Evolutionary conservation across 2,888 invertebrate species (phyloP), one percentile per base, ranked within the genome.

Genomic region (Caenorhabditis uteleia): DNA sequence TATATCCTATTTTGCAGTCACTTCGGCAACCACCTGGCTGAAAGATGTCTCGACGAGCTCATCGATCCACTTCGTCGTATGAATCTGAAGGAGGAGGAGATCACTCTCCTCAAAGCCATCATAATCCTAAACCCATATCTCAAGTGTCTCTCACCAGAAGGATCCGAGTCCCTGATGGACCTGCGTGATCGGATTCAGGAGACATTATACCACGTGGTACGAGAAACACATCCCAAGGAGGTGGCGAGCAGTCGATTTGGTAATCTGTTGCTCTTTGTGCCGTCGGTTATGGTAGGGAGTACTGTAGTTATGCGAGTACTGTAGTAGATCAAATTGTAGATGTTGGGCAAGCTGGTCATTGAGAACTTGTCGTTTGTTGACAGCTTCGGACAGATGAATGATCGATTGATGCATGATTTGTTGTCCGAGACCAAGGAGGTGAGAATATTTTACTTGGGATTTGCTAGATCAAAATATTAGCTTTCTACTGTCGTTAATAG

Each of bases 221-320:
- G 82, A 1, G 82, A 80, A 47, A 79, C 77, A n/a, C 82, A 82
- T 64, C 82, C 82, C 1, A 82, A 82, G 57, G 82, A 81, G 59
- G 82, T 82, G 1, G 80, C 82, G 2, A 79, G 79, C 2, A 75
- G 77, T 23, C 59, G 82, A 29, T 82, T 82, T 49, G 82, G 82
- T 36, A 82, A 82, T 56, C 66, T 82, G 14, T 70, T 82, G 0
- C 74, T 82, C 5, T 76, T 82, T 33, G 56, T 82, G 1, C 82
- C 82, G 7, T 75, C 71, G 16, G 77, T 81, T 6, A 78, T 74
- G 78, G 77, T 79, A 21, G 2, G n/a, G n/a, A n/a, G n/a, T n/a
- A n/a, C n/a, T n/a, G n/a, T n/a, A n/a, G n/a, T n/a, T n/a, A n/a
- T n/a, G n/a, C n/a, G n/a, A n/a, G n/a, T n/a, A n/a, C n/a, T n/a